Base-by-base conservation (phyloP, 2,888 invertebrate genomes). In the Cheilosia soror region DNA sequence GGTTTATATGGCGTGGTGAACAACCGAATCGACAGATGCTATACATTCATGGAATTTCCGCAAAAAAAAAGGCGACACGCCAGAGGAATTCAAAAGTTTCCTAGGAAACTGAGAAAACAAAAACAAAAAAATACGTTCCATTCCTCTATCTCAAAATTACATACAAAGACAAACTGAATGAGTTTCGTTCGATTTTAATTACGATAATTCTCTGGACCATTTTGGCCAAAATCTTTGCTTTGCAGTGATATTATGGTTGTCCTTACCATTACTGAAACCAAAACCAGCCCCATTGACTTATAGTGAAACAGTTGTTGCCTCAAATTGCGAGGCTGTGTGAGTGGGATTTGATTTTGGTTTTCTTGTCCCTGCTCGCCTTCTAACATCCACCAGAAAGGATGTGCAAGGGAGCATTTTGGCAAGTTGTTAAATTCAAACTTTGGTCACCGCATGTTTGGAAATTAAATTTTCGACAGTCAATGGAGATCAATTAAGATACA, bases 401-500 rank as follows among this genome's bases (percentile, higher is more conserved):
- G 20, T 20, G 20, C 20, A 20, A 20, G 20, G 29, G 9, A 5
- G 44, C 7, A 6, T 44, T 5, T 25, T 71, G 58, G 47, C 5
- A 44, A 27, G 47, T 49, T 37, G 40, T 49, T 27, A 58, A 65
- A 33, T 33, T 65, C 25, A 13, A 49, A 49, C 49, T 49, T 60
- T 15, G 20, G 27, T 49, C 58, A 58, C 71, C 58, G 58, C 71
- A 71, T 55, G 55, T 13, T 37, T 33, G 68, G 42, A 57, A 68
- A 68, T 57, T 27, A 44, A 55, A 68, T 15, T 68, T 55, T 68
- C 68, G 31, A 44, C 31, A 68, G 68, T 55, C 55, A 68, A 57
- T 55, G 68, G 29, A 25, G 55, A 42, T 68, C 68, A 68, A 57
- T 68, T 68, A 57, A 68, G 55, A 55, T 42, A 55, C 44, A 68